Base-by-base conservation (phyloP, 2,888 invertebrate genomes). In the Ptychoptera contaminata region DNA sequence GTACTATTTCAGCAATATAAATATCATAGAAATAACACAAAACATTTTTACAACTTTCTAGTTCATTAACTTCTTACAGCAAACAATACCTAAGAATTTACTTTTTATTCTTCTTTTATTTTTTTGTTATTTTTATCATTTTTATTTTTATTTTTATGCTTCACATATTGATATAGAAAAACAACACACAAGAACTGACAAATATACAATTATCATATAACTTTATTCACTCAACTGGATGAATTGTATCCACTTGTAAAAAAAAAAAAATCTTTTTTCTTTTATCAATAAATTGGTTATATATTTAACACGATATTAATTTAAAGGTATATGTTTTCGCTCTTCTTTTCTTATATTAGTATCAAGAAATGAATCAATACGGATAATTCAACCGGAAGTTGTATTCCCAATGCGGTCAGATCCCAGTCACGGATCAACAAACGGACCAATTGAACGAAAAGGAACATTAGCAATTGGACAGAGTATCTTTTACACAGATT, bases 401-500 rank as follows among this genome's bases (percentile, higher is more conserved):
- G 56, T 60, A 14, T 61, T 57, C 52, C 57, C 61, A 46, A 59
- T 62, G 57, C 62, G 62, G 50, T 58, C 62, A 47, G 65, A 66
- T 52, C 16, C 30, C 12, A 54, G 60, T 46, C 55, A 57, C 40
- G 58, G 60, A 34, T 54, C 44, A 52, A 53, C 41, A 14, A 53
- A 50, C 16, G 55, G 54, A 43, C 51, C 53, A 11, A 52, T 54
- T 8, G 61, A 61, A 47, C 53, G 61, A 8, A 66, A 65, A 48
- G 63, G 63, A 15, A 46, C 49, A 38, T 51, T 64, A 50, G 62
- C 65, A 56, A 63, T 65, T 57, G 65, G 66, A 42, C 65, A 65
- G 47, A 66, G 64, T 52, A 61, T 62, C 52, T 65, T 62, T 49
- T 63, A 62, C 43, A 65, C 66, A 12, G 66, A 66, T 51, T 58